Percentiles rank a stretch among this genome's conserved stretches.
Conservation (phyloP, 2,888 invertebrate genomes). For the Drosophila prostipennis region DNA sequence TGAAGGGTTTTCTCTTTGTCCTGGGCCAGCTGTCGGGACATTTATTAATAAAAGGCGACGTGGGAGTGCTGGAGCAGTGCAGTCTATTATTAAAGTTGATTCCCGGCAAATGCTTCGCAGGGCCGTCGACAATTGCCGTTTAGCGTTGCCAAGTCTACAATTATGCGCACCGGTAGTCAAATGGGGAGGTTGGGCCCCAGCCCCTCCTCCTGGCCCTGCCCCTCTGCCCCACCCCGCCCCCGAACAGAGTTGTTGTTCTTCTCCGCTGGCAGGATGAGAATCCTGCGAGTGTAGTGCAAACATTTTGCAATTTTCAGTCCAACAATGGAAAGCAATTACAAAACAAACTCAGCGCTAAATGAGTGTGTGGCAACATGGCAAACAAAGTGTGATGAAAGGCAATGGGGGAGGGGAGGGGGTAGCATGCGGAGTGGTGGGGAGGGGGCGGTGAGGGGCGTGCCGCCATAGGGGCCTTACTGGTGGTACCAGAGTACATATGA, state of each 20-base stretch:
- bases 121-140: slow-evolving; percentile 62
- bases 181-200: slow-evolving; percentile 37
- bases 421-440: background rate
- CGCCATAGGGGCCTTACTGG: slow-evolving; percentile 29
- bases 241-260: background rate
- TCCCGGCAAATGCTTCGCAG: slow-evolving; percentile 32
- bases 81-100: slow-evolving; percentile 51
- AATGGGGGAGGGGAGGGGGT: background rate
- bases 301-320: slow-evolving; percentile 73
- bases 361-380: slow-evolving; percentile 71
- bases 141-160: slow-evolving; percentile 68
- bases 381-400: slow-evolving; percentile 57
- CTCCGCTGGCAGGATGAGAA: slow-evolving; percentile 11
- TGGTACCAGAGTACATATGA: slow-evolving; percentile 45
- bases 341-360: slow-evolving; percentile 72
- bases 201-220: slow-evolving; percentile 2
- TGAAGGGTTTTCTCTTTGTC: slow-evolving; percentile 35
- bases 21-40: slow-evolving; percentile 30
- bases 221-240: background rate
- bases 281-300: slow-evolving; percentile 47
- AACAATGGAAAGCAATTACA: slow-evolving; percentile 78
- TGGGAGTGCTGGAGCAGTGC: slow-evolving; percentile 9
- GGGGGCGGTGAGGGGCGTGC: slow-evolving; percentile 6
- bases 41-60: slow-evolving; percentile 51
- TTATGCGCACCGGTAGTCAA: slow-evolving; percentile 72